phyloP scores from a whole-genome alignment of 2,888 invertebrate species.

The Eristalis arbustorum region DNA sequence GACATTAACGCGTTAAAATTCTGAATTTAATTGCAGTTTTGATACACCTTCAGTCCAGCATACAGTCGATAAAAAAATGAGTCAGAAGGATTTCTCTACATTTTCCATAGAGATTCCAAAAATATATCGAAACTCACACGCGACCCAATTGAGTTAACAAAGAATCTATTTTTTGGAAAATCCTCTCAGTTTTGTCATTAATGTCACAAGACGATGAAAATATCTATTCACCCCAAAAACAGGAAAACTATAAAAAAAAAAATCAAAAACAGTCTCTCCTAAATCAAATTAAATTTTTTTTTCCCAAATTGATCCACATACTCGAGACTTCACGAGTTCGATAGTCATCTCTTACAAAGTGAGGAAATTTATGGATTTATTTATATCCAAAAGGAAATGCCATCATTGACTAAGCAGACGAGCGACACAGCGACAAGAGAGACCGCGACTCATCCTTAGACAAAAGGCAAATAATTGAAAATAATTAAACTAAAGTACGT shows the following conservation, averaged over 20 bases:
- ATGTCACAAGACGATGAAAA: slow-evolving; percentile 16
- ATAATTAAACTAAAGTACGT: slow-evolving; percentile 31
- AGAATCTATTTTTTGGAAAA: neutral
- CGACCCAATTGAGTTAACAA: slow-evolving; percentile 3
- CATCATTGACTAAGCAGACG: neutral
- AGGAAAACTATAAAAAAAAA: slow-evolving; percentile 15
- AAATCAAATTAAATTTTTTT: slow-evolving; percentile 18
- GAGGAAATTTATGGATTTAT: neutral
- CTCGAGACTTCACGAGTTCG: neutral
- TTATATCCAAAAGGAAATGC: slow-evolving; percentile 16
- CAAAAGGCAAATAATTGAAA: slow-evolving; percentile 28
- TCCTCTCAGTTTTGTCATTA: slow-evolving; percentile 2
- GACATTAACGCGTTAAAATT: neutral
- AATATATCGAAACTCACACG: slow-evolving; percentile 3
- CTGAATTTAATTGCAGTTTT: neutral
- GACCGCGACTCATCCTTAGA: slow-evolving; percentile 41
- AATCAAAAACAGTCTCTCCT: neutral
- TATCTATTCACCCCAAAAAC: neutral
- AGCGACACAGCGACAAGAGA: no score
- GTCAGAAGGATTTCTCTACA: neutral
- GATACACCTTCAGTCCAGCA: neutral
- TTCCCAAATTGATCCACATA: neutral
- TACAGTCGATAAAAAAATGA: neutral
- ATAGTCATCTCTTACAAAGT: neutral
- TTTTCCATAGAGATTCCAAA: neutral